These are phyloP conservation scores for Drosophila flavopinicola DNA, from an alignment of 2,888 invertebrate genomes.

Conservation along the genomic window DNA sequence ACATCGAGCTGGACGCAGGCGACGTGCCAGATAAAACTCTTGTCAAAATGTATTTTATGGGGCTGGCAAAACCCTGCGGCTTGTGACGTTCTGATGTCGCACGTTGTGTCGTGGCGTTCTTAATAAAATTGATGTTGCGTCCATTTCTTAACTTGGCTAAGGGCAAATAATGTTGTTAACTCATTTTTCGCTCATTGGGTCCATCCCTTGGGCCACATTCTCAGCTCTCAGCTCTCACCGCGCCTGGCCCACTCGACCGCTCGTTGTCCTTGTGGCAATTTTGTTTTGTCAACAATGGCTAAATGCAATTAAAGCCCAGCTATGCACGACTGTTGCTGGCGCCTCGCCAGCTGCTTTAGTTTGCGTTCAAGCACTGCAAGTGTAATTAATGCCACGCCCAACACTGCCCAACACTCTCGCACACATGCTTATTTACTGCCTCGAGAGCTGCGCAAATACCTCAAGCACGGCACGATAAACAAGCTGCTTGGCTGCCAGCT, in stretches of 20 bases:
- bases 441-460: slow-evolving; percentile 62
- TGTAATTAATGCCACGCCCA: slow-evolving; percentile 66
- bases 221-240: slow-evolving; percentile 11
- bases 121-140: slow-evolving; percentile 66
- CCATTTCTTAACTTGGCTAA: slow-evolving; percentile 52
- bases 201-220: slow-evolving; percentile 63
- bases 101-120: slow-evolving; percentile 31
- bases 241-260: slow-evolving; percentile 40
- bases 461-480: slow-evolving; percentile 56
- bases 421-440: slow-evolving; percentile 58
- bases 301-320: slow-evolving; percentile 67
- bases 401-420: neutral
- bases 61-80: slow-evolving; percentile 26
- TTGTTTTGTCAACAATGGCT: slow-evolving; percentile 62
- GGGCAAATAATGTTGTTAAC: slow-evolving; percentile 70
- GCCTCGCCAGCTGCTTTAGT: slow-evolving; percentile 57
- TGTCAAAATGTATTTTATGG: slow-evolving; percentile 76
- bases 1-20: slow-evolving; percentile 33
- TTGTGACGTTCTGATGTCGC: slow-evolving; percentile 23
- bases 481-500: slow-evolving; percentile 26
- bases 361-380: slow-evolving; percentile 60
- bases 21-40: slow-evolving; percentile 77
- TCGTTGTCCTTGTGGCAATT: slow-evolving; percentile 43
- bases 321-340: slow-evolving; percentile 24
- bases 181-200: slow-evolving; percentile 55